Conservation (phyloP, 2,113 vertebrate species). For the Parus major region DNA sequence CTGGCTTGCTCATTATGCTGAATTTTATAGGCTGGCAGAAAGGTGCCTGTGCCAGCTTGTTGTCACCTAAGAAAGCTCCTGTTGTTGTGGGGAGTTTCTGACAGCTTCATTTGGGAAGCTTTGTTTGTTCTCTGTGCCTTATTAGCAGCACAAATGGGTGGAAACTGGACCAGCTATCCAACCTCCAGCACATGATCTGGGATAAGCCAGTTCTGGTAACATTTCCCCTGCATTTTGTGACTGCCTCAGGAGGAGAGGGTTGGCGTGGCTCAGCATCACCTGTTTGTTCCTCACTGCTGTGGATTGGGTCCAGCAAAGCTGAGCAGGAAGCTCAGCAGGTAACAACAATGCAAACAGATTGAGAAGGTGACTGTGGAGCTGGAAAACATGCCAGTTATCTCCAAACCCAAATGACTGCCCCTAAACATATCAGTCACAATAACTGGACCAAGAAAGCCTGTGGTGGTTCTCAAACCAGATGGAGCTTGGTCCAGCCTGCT, state of each 20-base stretch:
- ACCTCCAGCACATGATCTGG: neutral
- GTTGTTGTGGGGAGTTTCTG: neutral
- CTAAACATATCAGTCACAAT: neutral
- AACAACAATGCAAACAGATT: neutral
- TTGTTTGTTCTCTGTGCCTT: neutral
- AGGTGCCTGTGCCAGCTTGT: slow-evolving; percentile 19
- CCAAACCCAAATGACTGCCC: neutral
- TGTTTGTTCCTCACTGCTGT: neutral
- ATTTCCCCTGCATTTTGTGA: neutral
- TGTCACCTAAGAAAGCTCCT: slow-evolving; percentile 45
- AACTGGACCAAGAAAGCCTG: neutral
- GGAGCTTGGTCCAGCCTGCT: neutral
- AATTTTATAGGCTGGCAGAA: slow-evolving; percentile 25
- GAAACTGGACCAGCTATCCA: neutral
- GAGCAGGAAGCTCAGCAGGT: neutral
- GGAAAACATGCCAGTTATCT: neutral
- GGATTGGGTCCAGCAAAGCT: neutral
- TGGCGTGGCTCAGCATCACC: neutral
- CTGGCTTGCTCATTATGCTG: neutral
- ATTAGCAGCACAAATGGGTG: neutral
- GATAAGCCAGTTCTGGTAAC: neutral
- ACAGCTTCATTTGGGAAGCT: slow-evolving; percentile 47
- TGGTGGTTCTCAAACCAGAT: neutral
- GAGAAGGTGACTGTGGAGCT: neutral
- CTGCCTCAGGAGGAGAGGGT: neutral